These are phyloP conservation scores for Zaprionus taronus DNA, from an alignment of 1,140 invertebrate species.

Conservation along the genomic window DNA sequence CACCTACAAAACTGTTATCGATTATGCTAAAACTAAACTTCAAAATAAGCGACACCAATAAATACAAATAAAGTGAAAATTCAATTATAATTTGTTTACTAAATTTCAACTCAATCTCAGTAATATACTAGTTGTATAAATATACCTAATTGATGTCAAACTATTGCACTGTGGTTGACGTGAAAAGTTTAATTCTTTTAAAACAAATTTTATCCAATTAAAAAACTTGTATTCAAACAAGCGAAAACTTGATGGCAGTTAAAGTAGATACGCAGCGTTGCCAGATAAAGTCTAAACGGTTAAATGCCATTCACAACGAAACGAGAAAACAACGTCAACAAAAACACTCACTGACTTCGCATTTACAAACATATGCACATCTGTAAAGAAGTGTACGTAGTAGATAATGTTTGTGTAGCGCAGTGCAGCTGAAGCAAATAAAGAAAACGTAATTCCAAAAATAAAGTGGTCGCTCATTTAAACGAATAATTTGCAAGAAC, in stretches of 20 bases:
- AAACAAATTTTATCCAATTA: background rate
- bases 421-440: constrained; percentile 42
- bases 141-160: background rate
- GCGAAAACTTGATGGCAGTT: background rate
- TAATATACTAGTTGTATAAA: background rate
- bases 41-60: background rate
- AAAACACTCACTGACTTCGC: constrained; percentile 41
- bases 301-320: constrained; percentile 35
- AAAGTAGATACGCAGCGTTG: constrained; percentile 1
- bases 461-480: constrained; percentile 48
- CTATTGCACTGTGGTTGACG: background rate
- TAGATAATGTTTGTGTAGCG: constrained; percentile 25
- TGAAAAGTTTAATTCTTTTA: background rate
- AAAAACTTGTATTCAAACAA: constrained; percentile 1
- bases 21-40: background rate
- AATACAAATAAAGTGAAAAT: background rate
- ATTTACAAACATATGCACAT: constrained; percentile 37
- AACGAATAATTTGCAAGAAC: constrained; percentile 31
- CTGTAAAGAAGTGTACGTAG: constrained; percentile 34
- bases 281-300: constrained; percentile 19
- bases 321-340: constrained; percentile 45
- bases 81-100: background rate
- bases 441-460: constrained; percentile 54
- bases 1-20: too few relatives aligned
- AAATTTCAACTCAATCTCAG: too few relatives aligned